phyloP scores from a whole-genome alignment of 1,140 invertebrate species.

The Papilio machaon region DNA sequence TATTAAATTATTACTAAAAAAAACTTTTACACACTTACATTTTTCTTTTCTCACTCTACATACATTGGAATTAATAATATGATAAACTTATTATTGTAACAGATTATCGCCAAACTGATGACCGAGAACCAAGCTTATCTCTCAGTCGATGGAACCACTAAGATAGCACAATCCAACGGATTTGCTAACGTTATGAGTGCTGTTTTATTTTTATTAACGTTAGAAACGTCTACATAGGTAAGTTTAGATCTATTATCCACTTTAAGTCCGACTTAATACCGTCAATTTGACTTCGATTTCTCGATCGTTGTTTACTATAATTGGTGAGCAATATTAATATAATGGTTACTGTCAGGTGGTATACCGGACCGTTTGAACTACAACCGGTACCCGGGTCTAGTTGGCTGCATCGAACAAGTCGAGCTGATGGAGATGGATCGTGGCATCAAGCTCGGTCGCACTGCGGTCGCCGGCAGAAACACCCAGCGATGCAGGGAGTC shows the following conservation, averaged over 20 bases:
- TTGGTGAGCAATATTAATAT: too few species aligned
- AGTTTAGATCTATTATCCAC: too few species aligned
- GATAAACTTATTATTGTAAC: not conserved
- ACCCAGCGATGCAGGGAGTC: constrained; percentile 89
- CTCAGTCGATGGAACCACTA: constrained; percentile 85
- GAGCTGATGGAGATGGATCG: constrained; percentile 86
- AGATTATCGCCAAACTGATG: constrained; percentile 73
- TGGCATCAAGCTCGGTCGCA: constrained; percentile 86
- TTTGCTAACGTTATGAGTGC: constrained; percentile 88
- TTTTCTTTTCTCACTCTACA: too few species aligned
- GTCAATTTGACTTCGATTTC: too few species aligned
- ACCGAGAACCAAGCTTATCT: constrained; percentile 86
- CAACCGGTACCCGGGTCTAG: constrained; percentile 90
- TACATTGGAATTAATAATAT: not conserved
- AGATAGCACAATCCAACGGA: constrained; percentile 86
- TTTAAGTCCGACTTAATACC: too few species aligned
- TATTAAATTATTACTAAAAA: too few species aligned
- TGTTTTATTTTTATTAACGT: too few species aligned
- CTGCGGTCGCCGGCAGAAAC: constrained; percentile 87
- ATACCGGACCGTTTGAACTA: constrained; percentile 88
- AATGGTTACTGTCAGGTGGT: constrained; percentile 84
- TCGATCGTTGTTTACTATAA: too few species aligned
- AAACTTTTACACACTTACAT: too few species aligned
- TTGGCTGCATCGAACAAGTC: constrained; percentile 93
- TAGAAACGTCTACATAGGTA: constrained; percentile 95